Conservation (phyloP, 2,113 vertebrate species). For the Phylloscopus trochilus region DNA sequence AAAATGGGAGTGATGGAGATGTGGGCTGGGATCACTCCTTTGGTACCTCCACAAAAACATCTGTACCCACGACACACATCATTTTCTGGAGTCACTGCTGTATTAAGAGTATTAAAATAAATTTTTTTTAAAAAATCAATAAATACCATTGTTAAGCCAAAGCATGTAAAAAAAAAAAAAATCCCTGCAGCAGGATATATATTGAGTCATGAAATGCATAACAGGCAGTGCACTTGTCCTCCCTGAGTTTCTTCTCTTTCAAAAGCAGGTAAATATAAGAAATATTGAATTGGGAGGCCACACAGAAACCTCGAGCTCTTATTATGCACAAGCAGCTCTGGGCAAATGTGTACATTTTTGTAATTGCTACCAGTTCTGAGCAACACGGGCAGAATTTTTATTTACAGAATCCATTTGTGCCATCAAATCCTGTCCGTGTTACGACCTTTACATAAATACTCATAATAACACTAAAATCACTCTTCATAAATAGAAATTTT, state of each 20-base stretch:
- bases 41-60: not conserved
- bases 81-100: not conserved
- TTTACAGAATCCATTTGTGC: not conserved
- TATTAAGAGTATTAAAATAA: not conserved
- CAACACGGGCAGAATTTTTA: not conserved
- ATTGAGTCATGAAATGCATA: not conserved
- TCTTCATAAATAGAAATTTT: not conserved
- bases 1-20: not conserved
- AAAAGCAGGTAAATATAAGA: not conserved
- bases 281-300: not conserved
- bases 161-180: not conserved
- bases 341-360: not conserved
- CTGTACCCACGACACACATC: not conserved
- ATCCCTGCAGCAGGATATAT: not conserved
- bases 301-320: not conserved
- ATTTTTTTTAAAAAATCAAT: conserved; percentile 32
- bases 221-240: not conserved
- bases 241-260: not conserved
- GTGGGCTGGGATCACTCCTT: not conserved
- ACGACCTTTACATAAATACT: not conserved
- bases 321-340: not conserved
- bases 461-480: not conserved
- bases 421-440: not conserved
- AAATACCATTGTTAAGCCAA: conserved; percentile 10
- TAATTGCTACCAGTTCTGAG: conserved; percentile 15